Evolutionary conservation across 1,140 invertebrate species (phyloP).

Genomic region (Lepidurus arcticus): DNA sequence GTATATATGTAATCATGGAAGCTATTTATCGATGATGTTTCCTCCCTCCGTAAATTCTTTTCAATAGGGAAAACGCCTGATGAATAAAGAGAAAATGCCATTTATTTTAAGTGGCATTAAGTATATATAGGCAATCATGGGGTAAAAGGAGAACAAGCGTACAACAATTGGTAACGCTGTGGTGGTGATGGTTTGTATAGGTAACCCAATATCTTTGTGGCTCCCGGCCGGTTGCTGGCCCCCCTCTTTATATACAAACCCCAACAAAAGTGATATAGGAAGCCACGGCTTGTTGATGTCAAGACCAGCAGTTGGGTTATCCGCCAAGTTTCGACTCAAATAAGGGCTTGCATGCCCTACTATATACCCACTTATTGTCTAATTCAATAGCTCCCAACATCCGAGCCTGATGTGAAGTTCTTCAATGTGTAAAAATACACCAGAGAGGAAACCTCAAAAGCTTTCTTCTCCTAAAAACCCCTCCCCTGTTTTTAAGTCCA

Average conservation of each 20-base stretch:
- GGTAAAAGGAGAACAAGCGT: background rate
- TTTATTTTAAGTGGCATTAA: slow-evolving; percentile 16
- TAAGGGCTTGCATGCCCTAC: background rate
- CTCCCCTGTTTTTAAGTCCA: background rate
- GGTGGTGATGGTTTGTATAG: slow-evolving; percentile 17
- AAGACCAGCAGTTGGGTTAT: slow-evolving; percentile 9
- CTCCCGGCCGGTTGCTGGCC: background rate
- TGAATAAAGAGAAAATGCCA: background rate
- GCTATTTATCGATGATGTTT: background rate
- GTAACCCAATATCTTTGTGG: slow-evolving; percentile 19
- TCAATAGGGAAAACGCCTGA: background rate
- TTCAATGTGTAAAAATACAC: background rate
- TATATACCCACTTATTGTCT: slow-evolving; percentile 22
- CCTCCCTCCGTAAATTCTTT: background rate
- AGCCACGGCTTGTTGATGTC: slow-evolving; percentile 12
- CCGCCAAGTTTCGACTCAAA: background rate
- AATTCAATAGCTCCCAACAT: slow-evolving; percentile 17
- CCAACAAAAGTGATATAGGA: slow-evolving; percentile 1
- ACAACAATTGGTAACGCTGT: slow-evolving; percentile 18
- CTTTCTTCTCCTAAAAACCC: background rate
- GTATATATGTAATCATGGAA: background rate
- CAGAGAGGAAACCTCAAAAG: background rate
- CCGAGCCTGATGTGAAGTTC: slow-evolving; percentile 10
- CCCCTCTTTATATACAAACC: background rate
- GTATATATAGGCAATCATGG: slow-evolving; percentile 19